Evolutionary conservation across 92 coral and sea anemone genomes (phyloP).

Genomic region (Meandrina meandrites): DNA sequence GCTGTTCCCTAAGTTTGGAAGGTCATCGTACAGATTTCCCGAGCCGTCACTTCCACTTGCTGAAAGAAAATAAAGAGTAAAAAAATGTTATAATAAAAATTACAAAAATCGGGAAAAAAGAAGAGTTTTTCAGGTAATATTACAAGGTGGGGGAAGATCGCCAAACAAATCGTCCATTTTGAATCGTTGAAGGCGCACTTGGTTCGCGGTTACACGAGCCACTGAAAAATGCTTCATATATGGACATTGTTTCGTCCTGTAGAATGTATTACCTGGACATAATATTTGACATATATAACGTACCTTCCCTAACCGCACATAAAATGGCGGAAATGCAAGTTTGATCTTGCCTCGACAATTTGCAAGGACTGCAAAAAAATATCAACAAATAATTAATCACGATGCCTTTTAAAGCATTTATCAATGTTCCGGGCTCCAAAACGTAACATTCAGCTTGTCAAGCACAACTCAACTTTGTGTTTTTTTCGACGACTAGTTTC

Average conservation of each 20-base stretch:
- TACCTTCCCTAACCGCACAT: neutral
- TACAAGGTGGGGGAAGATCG: slow-evolving; percentile 80
- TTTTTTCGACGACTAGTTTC: slow-evolving; percentile 18
- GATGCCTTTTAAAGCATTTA: neutral
- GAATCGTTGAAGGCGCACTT: neutral
- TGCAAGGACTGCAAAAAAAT: neutral
- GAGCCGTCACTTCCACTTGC: slow-evolving; percentile 24
- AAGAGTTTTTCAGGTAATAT: neutral
- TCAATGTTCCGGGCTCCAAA: slow-evolving; percentile 9
- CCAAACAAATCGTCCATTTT: slow-evolving; percentile 72
- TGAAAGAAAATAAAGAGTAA: neutral
- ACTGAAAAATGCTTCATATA: neutral
- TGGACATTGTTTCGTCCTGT: neutral
- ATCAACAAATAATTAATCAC: neutral
- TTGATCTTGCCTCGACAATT: neutral
- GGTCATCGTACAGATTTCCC: slow-evolving; percentile 47
- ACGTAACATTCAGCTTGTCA: slow-evolving; percentile 18
- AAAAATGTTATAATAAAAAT: neutral
- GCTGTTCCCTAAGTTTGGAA: slow-evolving; percentile 48
- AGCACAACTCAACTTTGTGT: slow-evolving; percentile 10
- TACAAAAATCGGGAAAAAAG: neutral
- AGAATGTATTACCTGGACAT: neutral
- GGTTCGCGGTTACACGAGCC: slow-evolving; percentile 7
- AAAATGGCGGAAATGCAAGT: slow-evolving; percentile 14
- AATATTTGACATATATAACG: neutral